Evolutionary conservation across 2,113 vertebrate species (phyloP).

Genomic region (Poecilia latipinna): DNA sequence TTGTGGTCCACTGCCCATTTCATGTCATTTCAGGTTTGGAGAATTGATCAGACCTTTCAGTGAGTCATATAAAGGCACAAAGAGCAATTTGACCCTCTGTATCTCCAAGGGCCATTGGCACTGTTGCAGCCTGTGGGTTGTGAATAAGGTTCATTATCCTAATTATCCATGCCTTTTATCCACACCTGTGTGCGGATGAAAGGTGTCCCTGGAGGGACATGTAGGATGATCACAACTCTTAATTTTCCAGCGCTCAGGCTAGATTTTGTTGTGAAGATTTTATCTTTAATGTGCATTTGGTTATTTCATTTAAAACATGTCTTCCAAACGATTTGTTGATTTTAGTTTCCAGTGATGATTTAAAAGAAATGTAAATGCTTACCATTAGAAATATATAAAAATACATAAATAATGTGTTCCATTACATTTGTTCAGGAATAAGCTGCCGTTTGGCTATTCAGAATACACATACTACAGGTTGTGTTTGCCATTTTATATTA

Average conservation of each 20-base stretch:
- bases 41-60: background rate
- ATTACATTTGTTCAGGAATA: too few species aligned
- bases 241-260: background rate
- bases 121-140: background rate
- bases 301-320: too few species aligned
- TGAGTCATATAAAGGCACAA: background rate
- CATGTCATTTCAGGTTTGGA: background rate
- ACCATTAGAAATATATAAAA: too few species aligned
- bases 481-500: too few species aligned
- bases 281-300: too few species aligned
- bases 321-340: too few species aligned
- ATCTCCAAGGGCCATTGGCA: background rate
- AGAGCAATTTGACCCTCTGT: conserved; percentile 5
- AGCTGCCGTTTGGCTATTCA: too few species aligned
- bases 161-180: conserved; percentile 5
- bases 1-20: background rate
- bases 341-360: too few species aligned
- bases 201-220: background rate
- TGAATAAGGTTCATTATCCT: conserved; percentile 3
- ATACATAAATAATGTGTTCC: too few species aligned
- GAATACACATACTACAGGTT: too few species aligned
- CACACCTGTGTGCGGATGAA: background rate
- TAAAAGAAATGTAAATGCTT: too few species aligned
- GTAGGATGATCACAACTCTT: background rate
- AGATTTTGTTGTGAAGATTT: background rate